Conservation (phyloP, 2,797 vertebrate genomes). For the Nothura maculosa region DNA sequence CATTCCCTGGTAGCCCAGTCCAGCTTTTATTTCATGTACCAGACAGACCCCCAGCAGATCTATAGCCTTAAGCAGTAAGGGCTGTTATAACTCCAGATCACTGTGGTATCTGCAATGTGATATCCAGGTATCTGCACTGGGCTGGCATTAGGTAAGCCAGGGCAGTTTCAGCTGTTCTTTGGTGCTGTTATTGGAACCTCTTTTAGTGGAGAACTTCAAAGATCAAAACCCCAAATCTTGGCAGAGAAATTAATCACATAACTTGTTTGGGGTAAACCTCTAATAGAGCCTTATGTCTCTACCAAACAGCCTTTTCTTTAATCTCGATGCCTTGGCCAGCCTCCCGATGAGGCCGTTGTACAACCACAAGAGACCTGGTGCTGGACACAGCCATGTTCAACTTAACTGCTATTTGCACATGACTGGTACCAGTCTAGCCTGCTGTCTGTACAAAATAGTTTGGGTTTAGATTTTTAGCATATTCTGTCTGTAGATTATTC, state of each 20-base stretch:
- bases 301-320: neutral
- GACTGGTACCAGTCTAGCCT: neutral
- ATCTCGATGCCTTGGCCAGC: rapidly evolving
- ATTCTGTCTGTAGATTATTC: neutral
- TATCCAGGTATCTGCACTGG: neutral
- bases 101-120: neutral
- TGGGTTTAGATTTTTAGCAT: neutral
- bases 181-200: neutral
- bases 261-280: neutral
- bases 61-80: neutral
- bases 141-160: neutral
- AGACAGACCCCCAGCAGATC: neutral
- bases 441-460: neutral
- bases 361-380: neutral
- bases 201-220: neutral
- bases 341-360: neutral
- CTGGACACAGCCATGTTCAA: neutral
- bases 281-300: neutral
- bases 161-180: neutral
- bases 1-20: neutral
- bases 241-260: neutral
- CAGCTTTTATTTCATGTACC: neutral
- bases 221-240: neutral
- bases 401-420: neutral
- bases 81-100: neutral